These are phyloP conservation scores for Cotesia typhae DNA, from an alignment of 1,140 invertebrate genomes.

Conservation along the genomic window DNA sequence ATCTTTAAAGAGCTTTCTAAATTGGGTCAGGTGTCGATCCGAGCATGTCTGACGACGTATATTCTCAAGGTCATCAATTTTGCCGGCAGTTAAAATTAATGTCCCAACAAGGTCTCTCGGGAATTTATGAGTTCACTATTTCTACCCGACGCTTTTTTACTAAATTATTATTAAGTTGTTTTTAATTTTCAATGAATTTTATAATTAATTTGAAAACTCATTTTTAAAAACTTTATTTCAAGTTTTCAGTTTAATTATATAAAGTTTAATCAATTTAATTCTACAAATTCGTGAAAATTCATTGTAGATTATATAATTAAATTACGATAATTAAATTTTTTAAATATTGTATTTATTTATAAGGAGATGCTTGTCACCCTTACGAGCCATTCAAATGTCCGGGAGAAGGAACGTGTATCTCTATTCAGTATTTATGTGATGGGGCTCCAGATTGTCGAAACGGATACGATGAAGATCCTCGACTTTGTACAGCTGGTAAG, in stretches of 20 bases:
- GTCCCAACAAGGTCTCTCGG: neutral
- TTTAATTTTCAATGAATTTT: neutral
- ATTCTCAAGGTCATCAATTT: slow-evolving; percentile 33
- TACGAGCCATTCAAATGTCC: slow-evolving; percentile 97
- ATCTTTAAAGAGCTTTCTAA: slow-evolving; percentile 16
- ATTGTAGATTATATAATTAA: too few species aligned
- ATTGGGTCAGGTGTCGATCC: slow-evolving; percentile 37
- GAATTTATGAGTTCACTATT: neutral
- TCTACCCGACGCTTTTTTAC: neutral
- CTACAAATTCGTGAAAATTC: too few species aligned
- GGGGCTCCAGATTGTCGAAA: slow-evolving; percentile 94
- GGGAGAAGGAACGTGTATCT: slow-evolving; percentile 88
- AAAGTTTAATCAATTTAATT: too few species aligned
- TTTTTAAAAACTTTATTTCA: too few species aligned
- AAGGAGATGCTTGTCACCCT: slow-evolving; percentile 79
- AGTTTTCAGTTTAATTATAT: too few species aligned
- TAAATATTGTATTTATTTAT: slow-evolving; percentile 44
- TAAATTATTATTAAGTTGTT: neutral
- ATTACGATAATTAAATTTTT: too few species aligned
- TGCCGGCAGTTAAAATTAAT: slow-evolving; percentile 13
- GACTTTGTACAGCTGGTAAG: slow-evolving; percentile 92
- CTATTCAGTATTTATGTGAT: slow-evolving; percentile 94
- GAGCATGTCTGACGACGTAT: slow-evolving; percentile 31
- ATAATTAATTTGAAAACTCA: too few species aligned
- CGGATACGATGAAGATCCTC: slow-evolving; percentile 87